Conservation (phyloP, 2,888 invertebrate genomes). For the Cryptus armator region DNA sequence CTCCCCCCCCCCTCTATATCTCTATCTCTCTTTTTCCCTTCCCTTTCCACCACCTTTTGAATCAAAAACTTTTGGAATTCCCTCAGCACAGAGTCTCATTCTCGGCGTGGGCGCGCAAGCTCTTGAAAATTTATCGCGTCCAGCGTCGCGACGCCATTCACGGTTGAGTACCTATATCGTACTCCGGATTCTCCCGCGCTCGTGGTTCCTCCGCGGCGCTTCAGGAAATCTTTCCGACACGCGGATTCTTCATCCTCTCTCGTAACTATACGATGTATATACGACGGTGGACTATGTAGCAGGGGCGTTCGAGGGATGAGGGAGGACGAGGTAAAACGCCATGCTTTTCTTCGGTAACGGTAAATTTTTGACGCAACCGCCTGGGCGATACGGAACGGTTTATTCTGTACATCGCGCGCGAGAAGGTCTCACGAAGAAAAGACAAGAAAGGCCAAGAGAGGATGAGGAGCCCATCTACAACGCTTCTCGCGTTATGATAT, state of each 20-base stretch:
- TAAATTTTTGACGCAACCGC: conserved; percentile 52
- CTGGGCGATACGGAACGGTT: conserved; percentile 1
- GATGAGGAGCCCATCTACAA: not conserved
- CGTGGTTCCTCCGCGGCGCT: not conserved
- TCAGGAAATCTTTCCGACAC: conserved; percentile 18
- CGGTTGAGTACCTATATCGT: conserved; percentile 33
- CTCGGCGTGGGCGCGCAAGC: conserved; percentile 55
- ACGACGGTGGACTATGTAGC: not conserved
- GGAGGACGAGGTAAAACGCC: conserved; percentile 41
- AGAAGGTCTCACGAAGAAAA: conserved; percentile 25
- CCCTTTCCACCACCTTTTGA: conserved; percentile 76
- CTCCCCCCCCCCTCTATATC: not conserved
- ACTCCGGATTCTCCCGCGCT: not conserved
- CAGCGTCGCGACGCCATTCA: conserved; percentile 74
- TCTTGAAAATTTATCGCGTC: conserved; percentile 82
- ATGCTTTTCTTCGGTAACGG: conserved; percentile 47
- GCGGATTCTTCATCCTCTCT: conserved; percentile 30
- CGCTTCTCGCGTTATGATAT: conserved; percentile 54
- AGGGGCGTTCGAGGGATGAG: not conserved
- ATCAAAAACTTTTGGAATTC: conserved; percentile 82
- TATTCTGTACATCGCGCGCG: not conserved
- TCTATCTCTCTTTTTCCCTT: not conserved
- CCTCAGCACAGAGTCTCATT: conserved; percentile 21
- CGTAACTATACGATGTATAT: conserved; percentile 23
- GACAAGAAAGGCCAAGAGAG: conserved; percentile 13